phyloP scores from a whole-genome alignment of 1,140 invertebrate species.

The Acromyrmex charruanus region DNA sequence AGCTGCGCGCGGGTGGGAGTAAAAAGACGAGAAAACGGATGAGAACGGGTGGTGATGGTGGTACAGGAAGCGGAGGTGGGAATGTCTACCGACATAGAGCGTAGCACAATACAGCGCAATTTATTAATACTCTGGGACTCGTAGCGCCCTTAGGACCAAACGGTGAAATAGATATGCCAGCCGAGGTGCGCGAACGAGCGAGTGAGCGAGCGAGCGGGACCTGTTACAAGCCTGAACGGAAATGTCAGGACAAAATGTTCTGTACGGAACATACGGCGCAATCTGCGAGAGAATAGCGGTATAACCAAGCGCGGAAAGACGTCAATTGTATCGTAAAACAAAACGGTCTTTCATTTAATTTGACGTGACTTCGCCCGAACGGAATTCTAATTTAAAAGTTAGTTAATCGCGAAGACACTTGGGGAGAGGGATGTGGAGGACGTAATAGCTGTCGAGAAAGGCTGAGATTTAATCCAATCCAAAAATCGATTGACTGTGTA shows the following conservation, averaged over 20 bases:
- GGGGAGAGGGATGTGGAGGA: neutral
- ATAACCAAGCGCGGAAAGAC: slow-evolving; percentile 19
- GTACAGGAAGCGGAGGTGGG: slow-evolving; percentile 18
- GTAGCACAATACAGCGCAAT: slow-evolving; percentile 45
- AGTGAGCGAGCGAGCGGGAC: neutral
- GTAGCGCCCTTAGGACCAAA: slow-evolving; percentile 55
- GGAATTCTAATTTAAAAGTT: slow-evolving; percentile 25
- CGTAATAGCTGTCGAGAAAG: neutral
- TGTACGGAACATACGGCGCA: slow-evolving; percentile 19
- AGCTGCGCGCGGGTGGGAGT: slow-evolving; percentile 2
- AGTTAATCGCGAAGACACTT: neutral
- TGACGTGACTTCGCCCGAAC: neutral
- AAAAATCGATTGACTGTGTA: neutral
- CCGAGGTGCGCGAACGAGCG: slow-evolving; percentile 8
- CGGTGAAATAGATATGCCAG: slow-evolving; percentile 63
- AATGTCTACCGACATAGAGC: slow-evolving; percentile 7
- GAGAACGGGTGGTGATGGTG: slow-evolving; percentile 12
- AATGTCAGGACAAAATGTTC: slow-evolving; percentile 52
- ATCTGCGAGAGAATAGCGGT: slow-evolving; percentile 48
- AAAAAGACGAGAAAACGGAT: slow-evolving; percentile 51
- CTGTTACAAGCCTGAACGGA: slow-evolving; percentile 43
- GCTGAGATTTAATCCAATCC: neutral
- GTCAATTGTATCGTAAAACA: slow-evolving; percentile 43
- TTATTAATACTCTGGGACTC: slow-evolving; percentile 65
- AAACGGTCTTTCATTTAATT: slow-evolving; percentile 22